These are phyloP conservation scores for Corythornis leucogaster DNA, from an alignment of 2,797 vertebrate species.

Conservation along the genomic window DNA sequence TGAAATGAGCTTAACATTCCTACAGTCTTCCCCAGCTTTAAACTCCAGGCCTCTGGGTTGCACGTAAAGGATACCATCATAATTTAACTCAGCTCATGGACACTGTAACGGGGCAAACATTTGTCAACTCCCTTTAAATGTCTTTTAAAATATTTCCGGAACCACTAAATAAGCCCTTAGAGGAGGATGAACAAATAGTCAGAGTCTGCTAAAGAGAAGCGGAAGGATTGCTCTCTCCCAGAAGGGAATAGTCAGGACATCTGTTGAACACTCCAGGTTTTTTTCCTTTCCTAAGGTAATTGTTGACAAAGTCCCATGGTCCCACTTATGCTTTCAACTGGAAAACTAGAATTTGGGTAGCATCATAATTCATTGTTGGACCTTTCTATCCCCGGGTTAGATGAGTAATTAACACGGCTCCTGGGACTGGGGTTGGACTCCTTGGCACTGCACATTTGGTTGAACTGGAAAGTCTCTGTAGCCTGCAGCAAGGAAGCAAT, in stretches of 20 bases:
- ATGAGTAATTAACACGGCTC: not conserved
- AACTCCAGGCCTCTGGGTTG: slow-evolving; percentile 6
- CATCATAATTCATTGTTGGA: slow-evolving; percentile 44
- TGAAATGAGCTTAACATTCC: slow-evolving; percentile 60
- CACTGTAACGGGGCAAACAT: slow-evolving; percentile 52
- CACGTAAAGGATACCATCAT: slow-evolving; percentile 23
- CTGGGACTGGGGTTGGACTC: not conserved
- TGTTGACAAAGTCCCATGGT: slow-evolving; percentile 50
- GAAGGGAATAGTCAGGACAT: slow-evolving; percentile 50
- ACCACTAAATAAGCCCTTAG: slow-evolving; percentile 51
- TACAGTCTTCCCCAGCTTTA: slow-evolving; percentile 11
- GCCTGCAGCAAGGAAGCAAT: not conserved
- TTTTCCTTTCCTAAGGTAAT: slow-evolving; percentile 52
- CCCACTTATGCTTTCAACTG: slow-evolving; percentile 27
- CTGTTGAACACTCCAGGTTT: slow-evolving; percentile 58
- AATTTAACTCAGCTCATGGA: slow-evolving; percentile 42
- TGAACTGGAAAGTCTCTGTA: not conserved
- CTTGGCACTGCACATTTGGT: not conserved
- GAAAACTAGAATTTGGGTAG: slow-evolving; percentile 46
- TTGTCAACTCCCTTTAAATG: slow-evolving; percentile 55
- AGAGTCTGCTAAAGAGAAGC: slow-evolving; percentile 37
- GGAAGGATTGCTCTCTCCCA: slow-evolving; percentile 52
- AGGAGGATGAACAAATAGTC: slow-evolving; percentile 52
- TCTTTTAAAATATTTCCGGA: slow-evolving; percentile 66
- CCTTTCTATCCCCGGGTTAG: slow-evolving; percentile 16